A percentile compares a stretch with the other conserved stretches of the same genome.
Conservation (phyloP, 1,140 invertebrate species). For the Berghia stephanieae region DNA sequence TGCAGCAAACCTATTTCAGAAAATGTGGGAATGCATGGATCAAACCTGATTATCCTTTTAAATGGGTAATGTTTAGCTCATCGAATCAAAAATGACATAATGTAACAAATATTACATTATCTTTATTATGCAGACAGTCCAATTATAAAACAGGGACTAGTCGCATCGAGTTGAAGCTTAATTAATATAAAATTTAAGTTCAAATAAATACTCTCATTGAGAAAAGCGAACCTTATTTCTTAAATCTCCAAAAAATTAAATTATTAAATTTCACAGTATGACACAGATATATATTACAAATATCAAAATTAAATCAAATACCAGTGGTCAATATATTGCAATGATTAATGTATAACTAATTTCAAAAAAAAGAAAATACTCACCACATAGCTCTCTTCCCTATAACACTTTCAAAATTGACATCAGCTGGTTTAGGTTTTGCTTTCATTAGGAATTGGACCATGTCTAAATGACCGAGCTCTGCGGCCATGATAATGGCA, state of each 20-base stretch:
- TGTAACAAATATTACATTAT: not conserved
- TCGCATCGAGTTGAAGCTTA: not conserved
- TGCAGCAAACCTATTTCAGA: slow-evolving; percentile 49
- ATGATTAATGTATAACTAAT: not conserved
- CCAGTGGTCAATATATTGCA: not conserved
- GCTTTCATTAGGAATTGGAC: slow-evolving; percentile 49
- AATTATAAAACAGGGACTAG: not conserved
- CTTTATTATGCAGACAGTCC: too few species aligned
- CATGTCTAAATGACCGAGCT: slow-evolving; percentile 49
- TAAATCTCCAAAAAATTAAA: too few species aligned
- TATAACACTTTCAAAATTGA: slow-evolving; percentile 51
- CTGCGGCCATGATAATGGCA: slow-evolving; percentile 49
- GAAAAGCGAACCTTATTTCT: not conserved
- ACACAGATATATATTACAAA: not conserved
- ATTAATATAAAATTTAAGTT: not conserved
- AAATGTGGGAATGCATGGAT: not conserved
- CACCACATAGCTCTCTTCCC: slow-evolving; percentile 58
- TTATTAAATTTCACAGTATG: not conserved
- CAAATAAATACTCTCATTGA: not conserved
- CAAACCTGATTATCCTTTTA: too few species aligned
- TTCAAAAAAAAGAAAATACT: slow-evolving; percentile 1
- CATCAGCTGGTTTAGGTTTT: slow-evolving; percentile 46
- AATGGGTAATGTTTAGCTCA: too few species aligned
- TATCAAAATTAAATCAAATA: not conserved
- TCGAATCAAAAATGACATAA: too few species aligned